Conservation (phyloP, 2,888 invertebrate species). For the Idaea biselata region DNA sequence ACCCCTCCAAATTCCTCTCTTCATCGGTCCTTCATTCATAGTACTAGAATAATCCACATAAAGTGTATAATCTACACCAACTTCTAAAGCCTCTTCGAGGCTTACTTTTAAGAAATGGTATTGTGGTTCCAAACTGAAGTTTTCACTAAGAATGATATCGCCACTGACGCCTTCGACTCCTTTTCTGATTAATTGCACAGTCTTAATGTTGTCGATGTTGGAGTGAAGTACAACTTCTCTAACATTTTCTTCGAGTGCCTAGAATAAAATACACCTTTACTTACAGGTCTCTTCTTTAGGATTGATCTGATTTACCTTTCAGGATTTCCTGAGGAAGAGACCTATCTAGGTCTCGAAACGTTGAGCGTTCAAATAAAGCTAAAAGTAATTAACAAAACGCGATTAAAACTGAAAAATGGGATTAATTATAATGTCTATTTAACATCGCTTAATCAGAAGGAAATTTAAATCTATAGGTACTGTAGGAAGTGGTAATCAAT, state of each 20-base stretch:
- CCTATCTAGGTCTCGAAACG: no score
- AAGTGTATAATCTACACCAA: constrained; percentile 58
- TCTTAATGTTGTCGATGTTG: constrained; percentile 59
- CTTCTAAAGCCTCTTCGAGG: constrained; percentile 42
- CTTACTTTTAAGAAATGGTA: constrained; percentile 71
- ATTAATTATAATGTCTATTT: no score
- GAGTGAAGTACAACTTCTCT: constrained; percentile 70
- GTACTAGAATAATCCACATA: constrained; percentile 67
- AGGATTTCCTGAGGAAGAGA: no score
- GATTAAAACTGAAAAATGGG: no score
- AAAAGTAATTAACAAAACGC: no score
- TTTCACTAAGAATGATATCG: constrained; percentile 16
- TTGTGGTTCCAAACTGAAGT: constrained; percentile 46
- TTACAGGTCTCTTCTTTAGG: background rate
- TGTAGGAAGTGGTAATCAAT: no score
- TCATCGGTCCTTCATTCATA: constrained; percentile 76
- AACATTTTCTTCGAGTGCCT: constrained; percentile 55
- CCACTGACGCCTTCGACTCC: constrained; percentile 33
- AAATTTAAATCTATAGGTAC: no score
- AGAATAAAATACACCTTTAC: constrained; percentile 26
- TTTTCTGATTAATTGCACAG: constrained; percentile 33
- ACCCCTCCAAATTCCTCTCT: constrained; percentile 71
- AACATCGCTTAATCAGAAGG: no score
- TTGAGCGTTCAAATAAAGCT: no score
- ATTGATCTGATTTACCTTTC: background rate